Conservation (phyloP, 2,888 invertebrate species). For the Ethmia dodecea region DNA sequence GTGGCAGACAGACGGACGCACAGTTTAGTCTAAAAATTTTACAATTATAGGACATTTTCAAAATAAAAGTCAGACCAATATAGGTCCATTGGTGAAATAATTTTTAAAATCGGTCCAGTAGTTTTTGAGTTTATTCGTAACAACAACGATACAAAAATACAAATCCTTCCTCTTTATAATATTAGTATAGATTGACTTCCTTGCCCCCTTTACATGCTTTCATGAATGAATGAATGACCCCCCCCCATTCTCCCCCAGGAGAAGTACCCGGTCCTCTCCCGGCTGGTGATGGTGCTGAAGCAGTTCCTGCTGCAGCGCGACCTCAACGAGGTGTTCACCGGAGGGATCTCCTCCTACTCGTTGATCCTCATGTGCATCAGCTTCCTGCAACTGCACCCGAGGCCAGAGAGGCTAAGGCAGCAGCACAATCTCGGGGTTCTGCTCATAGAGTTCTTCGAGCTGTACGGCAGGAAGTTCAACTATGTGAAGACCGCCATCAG, state of each 20-base stretch:
- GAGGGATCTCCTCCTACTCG: conserved; percentile 99
- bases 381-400: conserved; percentile 95
- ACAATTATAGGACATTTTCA: no score
- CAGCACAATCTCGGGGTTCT: conserved; percentile 92
- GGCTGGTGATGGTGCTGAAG: conserved; percentile 97
- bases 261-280: conserved; percentile 92
- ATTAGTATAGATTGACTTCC: neutral
- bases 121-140: no score
- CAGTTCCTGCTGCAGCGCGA: conserved; percentile 98
- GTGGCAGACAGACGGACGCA: no score
- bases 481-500: conserved; percentile 96
- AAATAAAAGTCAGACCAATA: neutral
- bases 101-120: no score
- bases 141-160: neutral
- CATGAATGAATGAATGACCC: neutral
- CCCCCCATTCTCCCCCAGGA: conserved; percentile 44
- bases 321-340: conserved; percentile 99
- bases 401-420: conserved; percentile 83
- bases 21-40: no score
- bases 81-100: neutral
- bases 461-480: conserved; percentile 97
- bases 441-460: conserved; percentile 97
- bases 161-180: neutral
- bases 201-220: no score
- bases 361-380: conserved; percentile 99